These are phyloP conservation scores for Drosophila truncata DNA, from an alignment of 1,140 invertebrate species.

Conservation along the genomic window DNA sequence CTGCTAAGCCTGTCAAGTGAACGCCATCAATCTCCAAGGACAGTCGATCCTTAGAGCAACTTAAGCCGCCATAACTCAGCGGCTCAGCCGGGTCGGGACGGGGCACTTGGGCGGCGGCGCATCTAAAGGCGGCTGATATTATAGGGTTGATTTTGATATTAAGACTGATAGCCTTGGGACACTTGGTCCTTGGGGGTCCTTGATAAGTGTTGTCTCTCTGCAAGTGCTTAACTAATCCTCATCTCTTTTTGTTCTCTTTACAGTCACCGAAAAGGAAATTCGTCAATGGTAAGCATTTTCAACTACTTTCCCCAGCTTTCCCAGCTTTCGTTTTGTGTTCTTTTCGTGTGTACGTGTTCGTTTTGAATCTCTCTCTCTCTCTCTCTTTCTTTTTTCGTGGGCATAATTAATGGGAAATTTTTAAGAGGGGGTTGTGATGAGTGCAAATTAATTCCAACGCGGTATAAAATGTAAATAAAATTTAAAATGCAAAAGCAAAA, in stretches of 20 bases:
- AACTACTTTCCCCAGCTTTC: not conserved
- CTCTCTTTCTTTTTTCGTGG: not conserved
- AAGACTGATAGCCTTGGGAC: slow-evolving; percentile 34
- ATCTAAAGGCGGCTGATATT: not conserved
- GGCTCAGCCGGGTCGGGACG: slow-evolving; percentile 43
- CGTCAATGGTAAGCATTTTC: slow-evolving; percentile 91
- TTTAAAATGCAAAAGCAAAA: slow-evolving; percentile 29
- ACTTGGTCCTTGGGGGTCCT: slow-evolving; percentile 17
- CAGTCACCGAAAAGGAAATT: slow-evolving; percentile 95
- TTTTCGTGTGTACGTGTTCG: slow-evolving; percentile 2
- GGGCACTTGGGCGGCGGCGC: slow-evolving; percentile 28
- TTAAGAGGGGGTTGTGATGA: not conserved
- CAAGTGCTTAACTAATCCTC: slow-evolving; percentile 32
- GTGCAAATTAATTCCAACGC: slow-evolving; percentile 25
- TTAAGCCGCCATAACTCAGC: slow-evolving; percentile 66
- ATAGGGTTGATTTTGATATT: slow-evolving; percentile 36
- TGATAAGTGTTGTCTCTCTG: slow-evolving; percentile 22
- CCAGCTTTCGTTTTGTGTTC: not conserved
- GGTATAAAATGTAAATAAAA: slow-evolving; percentile 30
- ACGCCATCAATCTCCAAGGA: slow-evolving; percentile 63
- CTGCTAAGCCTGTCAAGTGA: slow-evolving; percentile 61
- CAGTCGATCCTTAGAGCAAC: slow-evolving; percentile 28
- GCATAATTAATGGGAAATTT: slow-evolving; percentile 32
- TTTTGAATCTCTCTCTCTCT: not conserved
- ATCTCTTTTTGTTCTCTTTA: slow-evolving; percentile 57